Base-by-base conservation (phyloP, 2,113 vertebrate species). In the Alectura lathami region DNA sequence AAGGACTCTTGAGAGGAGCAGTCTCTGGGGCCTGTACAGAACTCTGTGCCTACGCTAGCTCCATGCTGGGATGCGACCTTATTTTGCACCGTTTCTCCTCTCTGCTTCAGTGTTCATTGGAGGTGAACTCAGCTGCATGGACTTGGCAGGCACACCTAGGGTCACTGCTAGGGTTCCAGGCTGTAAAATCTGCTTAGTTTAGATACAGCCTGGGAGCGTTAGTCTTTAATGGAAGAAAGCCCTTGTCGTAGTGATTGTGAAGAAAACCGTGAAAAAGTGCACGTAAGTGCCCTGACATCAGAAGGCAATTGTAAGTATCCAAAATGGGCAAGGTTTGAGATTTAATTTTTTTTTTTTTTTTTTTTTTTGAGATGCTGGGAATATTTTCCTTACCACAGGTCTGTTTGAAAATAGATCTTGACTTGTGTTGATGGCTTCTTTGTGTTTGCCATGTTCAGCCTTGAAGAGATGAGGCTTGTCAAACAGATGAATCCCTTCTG, bases 401-500 rank as follows among this genome's bases (percentile, higher is more conserved):
- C 40, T 91, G n/a, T 57, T 89, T 57, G 20, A 68, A 83, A 85
- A 45, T 48, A 45, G 17, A 45, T 69, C 77, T 93, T 89, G 88
- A 57, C 36, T 88, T 87, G 47, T 56, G 6, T 66, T 42, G 23
- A 76, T 26, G 29, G 2, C 76, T 17, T 68, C 48, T 83, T 83
- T 91, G 73, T 91, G n/a, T 91, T 86, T 91, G 80, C 38, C 66
- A 1, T 50, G 45, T 66, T 90, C 80, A 73, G 42, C 32, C 43
- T 74, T 77, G 32, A 29, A 54, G 59, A 81, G 43, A 70, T 73
- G 72, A 47, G 59, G 50, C 70, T 72, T 86, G 63, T 88, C 83
- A 91, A 94, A 85, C 36, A 89, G 83, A 95, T 67, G 38, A 93
- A 70, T 84, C 67, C 48, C 57, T 63, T 70, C 43, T 77, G 67